phyloP scores from a whole-genome alignment of 2,797 vertebrate species.

The Crocodylus rhombifer region DNA sequence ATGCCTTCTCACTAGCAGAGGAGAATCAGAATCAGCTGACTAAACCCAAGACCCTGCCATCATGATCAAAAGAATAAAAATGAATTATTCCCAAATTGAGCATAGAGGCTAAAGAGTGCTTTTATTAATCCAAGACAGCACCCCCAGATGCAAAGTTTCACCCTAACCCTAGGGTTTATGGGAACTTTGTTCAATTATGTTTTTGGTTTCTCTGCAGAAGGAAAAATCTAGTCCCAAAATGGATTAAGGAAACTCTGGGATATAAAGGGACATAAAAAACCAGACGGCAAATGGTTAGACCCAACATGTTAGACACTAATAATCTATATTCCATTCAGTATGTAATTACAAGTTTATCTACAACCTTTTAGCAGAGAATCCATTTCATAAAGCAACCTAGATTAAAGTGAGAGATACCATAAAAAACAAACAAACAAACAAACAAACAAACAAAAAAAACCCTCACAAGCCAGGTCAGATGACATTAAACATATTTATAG shows the following conservation, averaged over 20 bases:
- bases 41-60: not conserved
- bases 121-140: not conserved
- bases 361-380: not conserved
- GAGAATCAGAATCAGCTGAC: not conserved
- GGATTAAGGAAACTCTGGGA: too few relatives aligned
- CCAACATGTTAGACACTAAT: too few relatives aligned
- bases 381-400: not conserved
- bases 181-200: too few relatives aligned
- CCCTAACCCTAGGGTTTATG: not conserved
- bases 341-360: not conserved
- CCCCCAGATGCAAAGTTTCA: not conserved
- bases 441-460: constrained; percentile 7
- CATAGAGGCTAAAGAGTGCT: not conserved
- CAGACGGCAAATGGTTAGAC: too few relatives aligned
- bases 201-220: too few relatives aligned
- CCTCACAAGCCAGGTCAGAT: not conserved
- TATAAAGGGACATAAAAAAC: too few relatives aligned
- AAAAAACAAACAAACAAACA: not conserved
- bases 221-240: too few relatives aligned
- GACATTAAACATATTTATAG: constrained; percentile 24
- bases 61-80: constrained; percentile 2
- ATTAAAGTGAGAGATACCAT: not conserved
- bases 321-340: not conserved
- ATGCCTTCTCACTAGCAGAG: not conserved
- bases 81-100: not conserved